These are phyloP conservation scores for Coccyzus lansbergi DNA, from an alignment of 2,797 vertebrate species.

Conservation along the genomic window DNA sequence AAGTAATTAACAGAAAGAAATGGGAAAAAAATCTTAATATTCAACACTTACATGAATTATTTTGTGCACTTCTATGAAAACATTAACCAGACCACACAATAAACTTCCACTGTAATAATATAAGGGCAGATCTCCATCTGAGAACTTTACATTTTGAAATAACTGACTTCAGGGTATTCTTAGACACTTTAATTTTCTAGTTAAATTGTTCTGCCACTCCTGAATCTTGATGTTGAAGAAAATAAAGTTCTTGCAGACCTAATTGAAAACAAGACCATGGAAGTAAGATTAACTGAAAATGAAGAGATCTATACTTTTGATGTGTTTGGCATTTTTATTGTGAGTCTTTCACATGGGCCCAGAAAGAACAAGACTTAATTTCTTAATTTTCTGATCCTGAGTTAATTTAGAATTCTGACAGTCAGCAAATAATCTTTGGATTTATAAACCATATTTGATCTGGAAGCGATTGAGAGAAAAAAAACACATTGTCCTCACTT, in stretches of 20 bases:
- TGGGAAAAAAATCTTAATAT: not conserved
- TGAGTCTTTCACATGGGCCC: not conserved
- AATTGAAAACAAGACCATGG: not conserved
- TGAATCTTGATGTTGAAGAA: not conserved
- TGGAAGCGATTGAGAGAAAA: not conserved
- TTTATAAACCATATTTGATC: not conserved
- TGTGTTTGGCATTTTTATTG: not conserved
- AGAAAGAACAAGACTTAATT: conserved; percentile 9
- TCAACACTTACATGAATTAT: not conserved
- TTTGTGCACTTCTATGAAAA: not conserved
- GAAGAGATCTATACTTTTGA: not conserved
- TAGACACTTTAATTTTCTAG: not conserved
- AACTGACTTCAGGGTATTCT: not conserved
- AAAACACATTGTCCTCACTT: not conserved
- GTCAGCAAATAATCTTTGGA: not conserved
- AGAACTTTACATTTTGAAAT: not conserved
- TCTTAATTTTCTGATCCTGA: conserved; percentile 15
- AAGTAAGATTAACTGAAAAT: conserved; percentile 11
- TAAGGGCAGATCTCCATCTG: not conserved
- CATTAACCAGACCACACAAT: not conserved
- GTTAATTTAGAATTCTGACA: not conserved
- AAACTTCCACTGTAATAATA: not conserved
- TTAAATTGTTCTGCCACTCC: not conserved
- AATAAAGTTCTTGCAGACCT: not conserved
- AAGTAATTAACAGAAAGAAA: not conserved